Percentiles rank a stretch among this genome's conserved stretches.
Evolutionary conservation across 2,888 invertebrate genomes (phyloP).

Genomic region (Phorcus lineatus): DNA sequence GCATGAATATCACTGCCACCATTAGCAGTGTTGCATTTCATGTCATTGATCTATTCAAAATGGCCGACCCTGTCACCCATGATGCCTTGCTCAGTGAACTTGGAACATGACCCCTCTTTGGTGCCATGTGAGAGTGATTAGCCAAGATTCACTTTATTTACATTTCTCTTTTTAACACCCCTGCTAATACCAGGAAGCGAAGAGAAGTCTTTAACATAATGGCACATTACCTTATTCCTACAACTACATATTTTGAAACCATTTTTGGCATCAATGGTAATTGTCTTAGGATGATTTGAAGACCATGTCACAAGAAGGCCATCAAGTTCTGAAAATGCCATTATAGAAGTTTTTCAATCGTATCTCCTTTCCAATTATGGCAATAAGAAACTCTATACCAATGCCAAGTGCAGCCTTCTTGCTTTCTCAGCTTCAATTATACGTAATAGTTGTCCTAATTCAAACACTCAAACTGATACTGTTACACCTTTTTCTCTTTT

Average conservation of each 20-base stretch:
- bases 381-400: background rate
- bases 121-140: background rate
- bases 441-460: too few species aligned
- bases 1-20: background rate
- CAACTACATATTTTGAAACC: conserved; percentile 1
- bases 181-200: background rate
- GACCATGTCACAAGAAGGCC: background rate
- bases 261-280: background rate
- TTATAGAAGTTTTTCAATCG: background rate
- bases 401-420: background rate
- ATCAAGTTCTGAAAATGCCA: conserved; percentile 1
- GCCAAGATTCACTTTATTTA: conserved; percentile 1
- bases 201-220: background rate
- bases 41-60: background rate
- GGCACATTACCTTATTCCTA: background rate
- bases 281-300: background rate
- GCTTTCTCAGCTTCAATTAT: too few species aligned
- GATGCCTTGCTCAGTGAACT: background rate
- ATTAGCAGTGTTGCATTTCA: background rate
- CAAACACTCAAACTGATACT: too few species aligned
- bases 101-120: background rate
- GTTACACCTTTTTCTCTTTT: too few species aligned
- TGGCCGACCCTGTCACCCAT: background rate
- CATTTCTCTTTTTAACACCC: background rate
- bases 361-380: background rate